Base-by-base conservation (phyloP, 2,113 vertebrate genomes). In the Polyodon spathula region DNA sequence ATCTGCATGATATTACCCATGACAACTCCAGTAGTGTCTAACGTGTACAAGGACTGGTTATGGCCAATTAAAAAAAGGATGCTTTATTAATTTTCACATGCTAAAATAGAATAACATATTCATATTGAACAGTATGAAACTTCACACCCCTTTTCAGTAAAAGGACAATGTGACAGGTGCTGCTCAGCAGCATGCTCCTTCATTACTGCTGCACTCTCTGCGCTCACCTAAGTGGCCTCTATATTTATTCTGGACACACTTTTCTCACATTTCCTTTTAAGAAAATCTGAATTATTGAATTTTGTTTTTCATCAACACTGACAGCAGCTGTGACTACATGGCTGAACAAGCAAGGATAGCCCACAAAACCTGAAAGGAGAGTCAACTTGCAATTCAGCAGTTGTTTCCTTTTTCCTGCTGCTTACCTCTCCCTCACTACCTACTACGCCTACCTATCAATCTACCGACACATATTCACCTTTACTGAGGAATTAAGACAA, bases 341-440 rank as follows among this genome's bases (percentile, higher is more conserved):
- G 66, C 40, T 62, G 50, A 65, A 71, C 56, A 70, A 67, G 38
- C 61, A 68, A 59, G 67, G 62, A 71, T 63, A 55, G 43, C 73
- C 53, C 10, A 6, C n/a, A n/a, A n/a, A n/a, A n/a, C n/a, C n/a
- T n/a, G n/a, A n/a, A n/a, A n/a, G n/a, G n/a, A n/a, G n/a, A n/a
- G n/a, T n/a, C n/a, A n/a, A n/a, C n/a, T n/a, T n/a, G n/a, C n/a
- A n/a, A n/a, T n/a, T n/a, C n/a, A n/a, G n/a, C n/a, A n/a, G n/a
- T n/a, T n/a, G n/a, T n/a, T n/a, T n/a, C n/a, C n/a, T n/a, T n/a
- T n/a, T n/a, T n/a, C n/a, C n/a, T n/a, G n/a, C n/a, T n/a, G n/a
- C n/a, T n/a, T n/a, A n/a, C n/a, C n/a, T n/a, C n/a, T n/a, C n/a
- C n/a, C n/a, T n/a, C n/a, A n/a, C n/a, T n/a, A n/a, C n/a, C n/a